These are phyloP conservation scores for Serripes groenlandicus DNA, from an alignment of 2,888 invertebrate species.

Conservation along the genomic window DNA sequence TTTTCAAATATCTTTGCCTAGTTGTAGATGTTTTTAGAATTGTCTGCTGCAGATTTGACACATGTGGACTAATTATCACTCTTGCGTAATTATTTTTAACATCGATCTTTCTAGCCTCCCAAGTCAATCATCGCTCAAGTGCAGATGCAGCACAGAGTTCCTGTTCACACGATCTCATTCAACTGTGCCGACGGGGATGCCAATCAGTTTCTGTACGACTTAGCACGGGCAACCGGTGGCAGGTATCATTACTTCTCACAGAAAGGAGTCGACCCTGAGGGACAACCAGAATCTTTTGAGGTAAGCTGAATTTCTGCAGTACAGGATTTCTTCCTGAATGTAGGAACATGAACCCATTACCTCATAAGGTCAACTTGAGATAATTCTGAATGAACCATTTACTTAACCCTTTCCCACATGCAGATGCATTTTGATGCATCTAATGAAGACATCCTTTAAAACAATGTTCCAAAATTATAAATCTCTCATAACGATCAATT, in stretches of 20 bases:
- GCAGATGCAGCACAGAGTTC: constrained; percentile 84
- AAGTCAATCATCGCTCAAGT: constrained; percentile 86
- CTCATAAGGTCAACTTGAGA: too few relatives aligned
- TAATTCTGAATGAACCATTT: too few relatives aligned
- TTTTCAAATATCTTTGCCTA: too few relatives aligned
- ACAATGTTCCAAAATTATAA: background rate
- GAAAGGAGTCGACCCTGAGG: constrained; percentile 77
- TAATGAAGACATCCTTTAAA: too few relatives aligned
- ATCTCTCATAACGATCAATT: background rate
- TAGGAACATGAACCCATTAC: too few relatives aligned
- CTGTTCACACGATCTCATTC: constrained; percentile 86
- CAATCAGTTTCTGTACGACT: constrained; percentile 84
- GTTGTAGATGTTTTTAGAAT: too few relatives aligned
- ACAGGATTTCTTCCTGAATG: too few relatives aligned
- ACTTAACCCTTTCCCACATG: too few relatives aligned
- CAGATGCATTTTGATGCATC: too few relatives aligned
- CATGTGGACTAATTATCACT: too few relatives aligned
- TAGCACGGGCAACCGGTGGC: constrained; percentile 85
- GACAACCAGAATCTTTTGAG: constrained; percentile 85
- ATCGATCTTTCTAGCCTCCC: constrained; percentile 79
- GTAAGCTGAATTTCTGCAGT: constrained; percentile 73
- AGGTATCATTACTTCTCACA: constrained; percentile 86
- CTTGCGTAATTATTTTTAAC: too few relatives aligned
- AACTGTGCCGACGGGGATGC: constrained; percentile 86
- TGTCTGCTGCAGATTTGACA: too few relatives aligned